Evolutionary conservation across 1,140 invertebrate species (phyloP), one percentile per base, ranked within the genome.

Genomic region (Hyposmocoma kahamanoa): DNA sequence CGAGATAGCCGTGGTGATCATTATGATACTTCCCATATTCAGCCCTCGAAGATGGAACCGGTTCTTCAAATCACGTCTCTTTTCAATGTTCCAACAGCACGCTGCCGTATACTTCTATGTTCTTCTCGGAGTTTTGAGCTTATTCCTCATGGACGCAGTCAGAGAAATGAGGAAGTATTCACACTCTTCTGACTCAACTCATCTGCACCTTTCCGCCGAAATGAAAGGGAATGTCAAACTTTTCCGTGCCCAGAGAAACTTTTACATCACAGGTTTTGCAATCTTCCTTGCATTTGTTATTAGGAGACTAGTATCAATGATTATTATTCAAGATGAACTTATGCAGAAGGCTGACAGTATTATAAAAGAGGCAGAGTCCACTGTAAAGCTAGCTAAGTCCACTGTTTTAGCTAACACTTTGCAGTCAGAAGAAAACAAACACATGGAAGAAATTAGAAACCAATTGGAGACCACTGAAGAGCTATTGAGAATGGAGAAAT

Each of bases 251-350:
- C 84, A 86, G 50, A 67, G 84, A 56, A 86, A 86, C 49, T 85
- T 85, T 42, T 86, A 86, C 42, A 83, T 86, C 11, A 86, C 82
- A 28, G 69, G 80, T 26, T 86, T 86, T 62, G 56, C 77, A 3
- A 82, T 86, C 50, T 86, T 84, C 53, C 56, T 86, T n/a, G 62
- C 79, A 18, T 85, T 84, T 60, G 79, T 86, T 10, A 83, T 86
- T 19, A 72, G 70, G 30, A 58, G 82, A 21, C 60, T 86, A 4
- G 53, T 83, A 8, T 67, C 46, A 20, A 85, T 86, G 80, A 60
- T 86, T n/a, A 72, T 83, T 19, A 78, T 79, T 43, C 82, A 85
- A 55, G 66, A 82, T 51, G 74, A 84, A 53, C 58, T 86, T 8
- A 62, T 72, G 21, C 18, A 72, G 2, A 85, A 80, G 51, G 76